Evolutionary conservation across 2,888 invertebrate species (phyloP).

Genomic region (Epistrophe grossulariae): DNA sequence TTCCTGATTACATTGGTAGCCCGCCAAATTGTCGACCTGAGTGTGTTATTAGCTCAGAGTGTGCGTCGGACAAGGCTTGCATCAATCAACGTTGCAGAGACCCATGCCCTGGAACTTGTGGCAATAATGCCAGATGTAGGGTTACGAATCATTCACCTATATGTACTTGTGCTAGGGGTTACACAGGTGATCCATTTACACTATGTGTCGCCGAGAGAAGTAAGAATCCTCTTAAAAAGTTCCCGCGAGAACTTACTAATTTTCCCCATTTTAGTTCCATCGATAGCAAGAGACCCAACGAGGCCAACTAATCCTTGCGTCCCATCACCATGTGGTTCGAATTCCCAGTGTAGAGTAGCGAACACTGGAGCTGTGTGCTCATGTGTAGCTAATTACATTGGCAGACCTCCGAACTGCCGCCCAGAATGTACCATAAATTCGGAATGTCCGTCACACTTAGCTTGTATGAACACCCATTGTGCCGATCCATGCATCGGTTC

Average conservation of each 20-base stretch:
- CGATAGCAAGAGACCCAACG: constrained; percentile 78
- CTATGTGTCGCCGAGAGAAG: constrained; percentile 86
- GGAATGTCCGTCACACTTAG: constrained; percentile 85
- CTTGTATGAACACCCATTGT: constrained; percentile 85
- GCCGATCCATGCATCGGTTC: constrained; percentile 88
- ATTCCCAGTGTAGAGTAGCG: constrained; percentile 86
- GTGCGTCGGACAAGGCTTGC: constrained; percentile 89
- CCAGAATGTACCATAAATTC: constrained; percentile 87
- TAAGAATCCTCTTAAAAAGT: constrained; percentile 78
- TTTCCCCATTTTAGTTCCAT: constrained; percentile 64
- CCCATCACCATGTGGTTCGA: constrained; percentile 88
- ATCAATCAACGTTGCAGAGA: constrained; percentile 90
- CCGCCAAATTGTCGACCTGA: constrained; percentile 91
- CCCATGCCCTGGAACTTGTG: constrained; percentile 91
- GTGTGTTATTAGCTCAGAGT: constrained; percentile 91
- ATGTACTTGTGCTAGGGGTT: constrained; percentile 88
- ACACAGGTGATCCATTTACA: constrained; percentile 91
- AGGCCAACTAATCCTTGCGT: constrained; percentile 85
- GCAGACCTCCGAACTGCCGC: constrained; percentile 87
- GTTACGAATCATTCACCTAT: constrained; percentile 91
- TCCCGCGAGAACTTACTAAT: constrained; percentile 4
- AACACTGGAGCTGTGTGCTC: constrained; percentile 86
- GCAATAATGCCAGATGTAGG: constrained; percentile 88
- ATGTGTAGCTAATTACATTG: constrained; percentile 86
- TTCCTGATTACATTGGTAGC: constrained; percentile 88